Conservation (phyloP, 2,113 vertebrate species). For the Caranx melampygus region DNA sequence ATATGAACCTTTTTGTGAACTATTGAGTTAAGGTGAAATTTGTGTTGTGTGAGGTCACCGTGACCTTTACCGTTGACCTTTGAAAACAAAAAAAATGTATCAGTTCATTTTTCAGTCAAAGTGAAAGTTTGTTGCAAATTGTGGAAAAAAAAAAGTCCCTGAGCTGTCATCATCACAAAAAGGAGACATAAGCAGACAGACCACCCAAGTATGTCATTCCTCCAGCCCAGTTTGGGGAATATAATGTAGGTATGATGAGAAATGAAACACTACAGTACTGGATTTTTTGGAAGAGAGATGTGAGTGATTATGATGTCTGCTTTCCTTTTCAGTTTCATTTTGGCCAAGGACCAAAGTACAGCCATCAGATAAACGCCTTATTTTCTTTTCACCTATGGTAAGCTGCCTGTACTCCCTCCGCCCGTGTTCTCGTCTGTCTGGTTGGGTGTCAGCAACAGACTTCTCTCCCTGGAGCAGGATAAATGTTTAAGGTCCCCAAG, state of each 20-base stretch:
- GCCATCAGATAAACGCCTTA: constrained; percentile 37
- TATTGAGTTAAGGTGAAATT: too few relatives aligned
- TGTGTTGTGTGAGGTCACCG: too few relatives aligned
- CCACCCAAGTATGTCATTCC: too few relatives aligned
- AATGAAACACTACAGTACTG: neutral
- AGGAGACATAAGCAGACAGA: too few relatives aligned
- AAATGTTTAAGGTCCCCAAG: constrained; percentile 70
- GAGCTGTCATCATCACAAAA: too few relatives aligned
- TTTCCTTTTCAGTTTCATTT: constrained; percentile 47
- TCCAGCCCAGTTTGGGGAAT: neutral
- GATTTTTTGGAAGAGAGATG: constrained; percentile 3
- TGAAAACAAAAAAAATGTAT: too few relatives aligned
- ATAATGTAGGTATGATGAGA: constrained; percentile 19
- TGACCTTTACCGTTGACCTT: too few relatives aligned
- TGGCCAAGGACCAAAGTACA: constrained; percentile 38
- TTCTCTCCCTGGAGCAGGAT: constrained; percentile 68
- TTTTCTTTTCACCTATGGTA: constrained; percentile 42
- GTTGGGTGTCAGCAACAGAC: constrained; percentile 55
- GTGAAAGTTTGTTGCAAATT: too few relatives aligned
- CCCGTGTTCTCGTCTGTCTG: constrained; percentile 39
- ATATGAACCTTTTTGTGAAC: too few relatives aligned
- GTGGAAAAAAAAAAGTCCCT: too few relatives aligned
- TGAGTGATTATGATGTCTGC: neutral
- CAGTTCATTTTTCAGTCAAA: too few relatives aligned
- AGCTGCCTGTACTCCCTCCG: constrained; percentile 39